These are phyloP conservation scores for Graphium colonna DNA, from an alignment of 2,888 invertebrate genomes.

Conservation along the genomic window DNA sequence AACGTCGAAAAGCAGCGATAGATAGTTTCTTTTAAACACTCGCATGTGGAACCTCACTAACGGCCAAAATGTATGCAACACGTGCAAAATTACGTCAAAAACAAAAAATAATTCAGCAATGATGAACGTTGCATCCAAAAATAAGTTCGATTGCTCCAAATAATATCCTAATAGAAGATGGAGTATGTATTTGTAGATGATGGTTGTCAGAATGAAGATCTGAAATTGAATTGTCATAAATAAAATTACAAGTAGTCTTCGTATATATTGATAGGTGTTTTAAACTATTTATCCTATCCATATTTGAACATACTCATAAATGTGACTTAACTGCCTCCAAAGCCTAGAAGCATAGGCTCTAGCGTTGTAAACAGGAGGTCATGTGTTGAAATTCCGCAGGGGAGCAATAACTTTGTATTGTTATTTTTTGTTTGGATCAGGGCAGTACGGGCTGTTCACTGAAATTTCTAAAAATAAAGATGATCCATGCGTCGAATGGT, in stretches of 20 bases:
- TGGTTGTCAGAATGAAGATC: conserved; percentile 41
- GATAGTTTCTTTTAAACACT: conserved; percentile 44
- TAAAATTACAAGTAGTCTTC: neutral
- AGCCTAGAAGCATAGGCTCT: too few species aligned
- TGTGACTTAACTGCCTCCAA: too few species aligned
- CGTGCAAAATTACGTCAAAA: conserved; percentile 45
- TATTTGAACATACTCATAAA: too few species aligned
- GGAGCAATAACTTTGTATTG: too few species aligned
- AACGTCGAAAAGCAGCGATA: conserved; percentile 46
- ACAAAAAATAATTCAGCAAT: conserved; percentile 44
- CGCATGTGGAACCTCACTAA: conserved; percentile 50
- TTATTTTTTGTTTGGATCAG: too few species aligned
- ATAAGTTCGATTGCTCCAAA: conserved; percentile 23
- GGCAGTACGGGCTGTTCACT: too few species aligned
- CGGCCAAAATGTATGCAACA: conserved; percentile 57
- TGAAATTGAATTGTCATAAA: conserved; percentile 35
- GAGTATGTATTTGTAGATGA: conserved; percentile 48
- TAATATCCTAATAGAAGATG: conserved; percentile 54
- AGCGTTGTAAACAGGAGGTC: too few species aligned
- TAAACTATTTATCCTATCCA: too few species aligned
- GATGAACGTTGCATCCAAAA: conserved; percentile 37
- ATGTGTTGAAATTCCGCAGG: too few species aligned
- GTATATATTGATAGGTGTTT: neutral
- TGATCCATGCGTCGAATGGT: too few species aligned
- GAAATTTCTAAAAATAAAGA: too few species aligned